Conservation (phyloP, 1,140 invertebrate genomes). For the Thalassaphorura encarpata region DNA sequence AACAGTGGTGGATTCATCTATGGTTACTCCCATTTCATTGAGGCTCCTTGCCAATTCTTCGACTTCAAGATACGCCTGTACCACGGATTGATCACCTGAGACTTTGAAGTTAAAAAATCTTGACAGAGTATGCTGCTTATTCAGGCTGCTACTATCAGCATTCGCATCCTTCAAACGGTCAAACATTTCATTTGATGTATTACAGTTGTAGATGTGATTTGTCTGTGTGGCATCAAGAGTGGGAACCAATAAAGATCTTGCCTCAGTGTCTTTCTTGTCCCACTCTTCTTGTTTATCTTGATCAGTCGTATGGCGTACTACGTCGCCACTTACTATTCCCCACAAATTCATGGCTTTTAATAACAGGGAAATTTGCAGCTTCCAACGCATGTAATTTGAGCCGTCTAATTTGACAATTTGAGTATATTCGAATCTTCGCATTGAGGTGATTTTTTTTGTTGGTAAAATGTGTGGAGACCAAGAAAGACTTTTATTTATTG, state of each 20-base stretch:
- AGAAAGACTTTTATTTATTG: too few relatives aligned
- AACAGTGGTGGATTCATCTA: neutral
- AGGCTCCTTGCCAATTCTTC: constrained; percentile 1
- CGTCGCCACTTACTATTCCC: neutral
- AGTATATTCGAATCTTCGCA: neutral
- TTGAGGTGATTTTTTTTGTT: too few relatives aligned
- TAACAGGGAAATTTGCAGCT: neutral
- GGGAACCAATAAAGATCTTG: constrained; percentile 30
- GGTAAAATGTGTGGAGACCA: too few relatives aligned
- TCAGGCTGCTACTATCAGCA: constrained; percentile 4
- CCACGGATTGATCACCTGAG: neutral
- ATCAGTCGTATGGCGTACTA: neutral
- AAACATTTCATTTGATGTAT: constrained; percentile 35
- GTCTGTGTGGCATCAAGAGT: constrained; percentile 29
- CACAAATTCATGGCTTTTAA: neutral
- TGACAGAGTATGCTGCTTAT: constrained; percentile 8
- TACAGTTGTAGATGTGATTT: constrained; percentile 34
- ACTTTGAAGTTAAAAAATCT: constrained; percentile 5
- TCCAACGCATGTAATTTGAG: neutral
- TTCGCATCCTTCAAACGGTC: constrained; percentile 34
- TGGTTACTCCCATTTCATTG: constrained; percentile 3
- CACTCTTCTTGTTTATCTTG: constrained; percentile 9
- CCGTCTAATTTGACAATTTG: neutral
- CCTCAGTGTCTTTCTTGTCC: constrained; percentile 27
- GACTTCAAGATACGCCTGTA: constrained; percentile 1